Evolutionary conservation across 2,113 vertebrate species (phyloP), one percentile per base, ranked within the genome.

Genomic region (Mystacornis crossleyi): DNA sequence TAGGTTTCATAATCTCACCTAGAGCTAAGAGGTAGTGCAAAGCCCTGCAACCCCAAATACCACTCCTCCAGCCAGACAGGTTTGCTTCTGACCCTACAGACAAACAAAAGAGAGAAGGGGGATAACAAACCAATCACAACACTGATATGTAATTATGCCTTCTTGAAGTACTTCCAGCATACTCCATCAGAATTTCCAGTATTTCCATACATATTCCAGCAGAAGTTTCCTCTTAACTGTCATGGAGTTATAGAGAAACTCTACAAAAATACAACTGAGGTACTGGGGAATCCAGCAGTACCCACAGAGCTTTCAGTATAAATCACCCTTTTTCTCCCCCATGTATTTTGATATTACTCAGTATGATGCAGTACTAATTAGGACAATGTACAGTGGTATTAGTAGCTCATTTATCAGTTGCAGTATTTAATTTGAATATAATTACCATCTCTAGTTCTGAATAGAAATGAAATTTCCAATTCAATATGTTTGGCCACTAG

Each of bases 91-190:
- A 29, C 29, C 25, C 71, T 65, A 5, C 8, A 73, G 12, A 36
- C 16, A 62, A 61, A 72, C 3, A 42, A n/a, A 4, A 1, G 26
- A 67, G 8, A 73, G 36, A 51, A 78, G 28, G 13, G 20, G 23
- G 18, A 33, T 36, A 65, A 45, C 0, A 0, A 2, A 33, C 21
- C n/a, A 47, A 0, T 25, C 47, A 42, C 58, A 61, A 20, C 6
- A 58, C 3, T 26, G 29, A 38, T 6, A 12, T 10, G 33, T 9
- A 19, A 64, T 67, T 50, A 12, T 12, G 3, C 2, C 17, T 21
- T 24, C 19, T 28, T 17, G 1, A 55, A 78, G 33, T 45, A 67
- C 43, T 87, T 81, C 42, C 55, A 90, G 6, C 12, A 4, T 17
- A 42, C 7, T 42, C 42, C 16, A 17, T 15, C 42, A 42, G 42